Evolutionary conservation across 2,113 vertebrate species (phyloP).

Genomic region (Carettochelys insculpta): DNA sequence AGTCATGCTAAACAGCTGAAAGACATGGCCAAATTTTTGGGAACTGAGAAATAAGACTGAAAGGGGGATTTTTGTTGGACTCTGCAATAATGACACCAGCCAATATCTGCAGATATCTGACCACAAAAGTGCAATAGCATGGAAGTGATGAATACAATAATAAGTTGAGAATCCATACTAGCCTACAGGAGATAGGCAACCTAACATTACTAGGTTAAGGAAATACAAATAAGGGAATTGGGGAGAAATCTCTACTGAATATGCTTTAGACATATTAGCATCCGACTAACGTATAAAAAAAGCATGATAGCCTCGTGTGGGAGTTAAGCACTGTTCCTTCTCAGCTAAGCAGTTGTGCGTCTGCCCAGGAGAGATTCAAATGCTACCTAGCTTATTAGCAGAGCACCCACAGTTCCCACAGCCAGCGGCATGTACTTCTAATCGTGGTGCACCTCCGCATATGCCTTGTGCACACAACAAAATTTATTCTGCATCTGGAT

Average conservation of each 20-base stretch:
- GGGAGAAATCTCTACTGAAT: background rate
- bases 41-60: background rate
- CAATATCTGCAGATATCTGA: background rate
- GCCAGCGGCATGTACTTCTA: no score
- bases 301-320: no score
- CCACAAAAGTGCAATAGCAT: background rate
- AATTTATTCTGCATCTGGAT: no score
- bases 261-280: background rate
- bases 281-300: background rate
- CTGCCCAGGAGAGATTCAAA: no score
- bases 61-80: background rate
- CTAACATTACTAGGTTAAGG: background rate
- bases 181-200: background rate
- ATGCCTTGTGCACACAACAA: no score
- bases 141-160: background rate
- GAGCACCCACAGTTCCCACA: no score
- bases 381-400: no score
- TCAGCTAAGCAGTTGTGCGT: no score
- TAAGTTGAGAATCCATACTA: background rate
- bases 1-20: background rate
- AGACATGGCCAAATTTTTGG: background rate
- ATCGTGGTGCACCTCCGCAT: no score
- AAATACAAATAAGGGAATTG: background rate
- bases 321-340: no score
- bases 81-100: background rate